Conservation (phyloP, 53 echinoderm and acorn worm species). For the Mesocentrotus franciscanus region DNA sequence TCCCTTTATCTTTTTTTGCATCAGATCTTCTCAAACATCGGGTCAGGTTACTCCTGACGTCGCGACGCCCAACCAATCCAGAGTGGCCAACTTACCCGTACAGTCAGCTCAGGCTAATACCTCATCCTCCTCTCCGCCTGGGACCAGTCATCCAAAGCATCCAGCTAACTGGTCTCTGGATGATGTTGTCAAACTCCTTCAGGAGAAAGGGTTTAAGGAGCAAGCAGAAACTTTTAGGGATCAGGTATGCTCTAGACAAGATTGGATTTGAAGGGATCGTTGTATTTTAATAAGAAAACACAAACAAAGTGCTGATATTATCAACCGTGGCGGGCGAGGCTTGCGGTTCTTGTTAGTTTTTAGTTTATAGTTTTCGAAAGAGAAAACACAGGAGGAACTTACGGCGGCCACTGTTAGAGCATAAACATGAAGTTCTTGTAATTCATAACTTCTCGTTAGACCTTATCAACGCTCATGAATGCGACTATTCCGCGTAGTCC, state of each 20-base stretch:
- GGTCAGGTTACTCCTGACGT: constrained; percentile 79
- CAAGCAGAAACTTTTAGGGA: constrained; percentile 83
- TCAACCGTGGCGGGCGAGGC: background rate
- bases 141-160: background rate
- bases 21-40: constrained; percentile 28
- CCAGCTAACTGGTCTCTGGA: constrained; percentile 87
- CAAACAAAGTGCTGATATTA: background rate
- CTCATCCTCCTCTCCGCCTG: background rate
- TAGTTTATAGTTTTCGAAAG: too few relatives aligned
- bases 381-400: too few relatives aligned
- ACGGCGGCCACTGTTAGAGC: too few relatives aligned
- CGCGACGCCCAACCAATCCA: constrained; percentile 86
- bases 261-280: background rate
- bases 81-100: constrained; percentile 86
- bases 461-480: too few relatives aligned
- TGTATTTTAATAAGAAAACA: background rate
- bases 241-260: constrained; percentile 69
- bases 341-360: too few relatives aligned
- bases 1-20: background rate
- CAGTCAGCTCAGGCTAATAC: constrained; percentile 75
- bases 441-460: too few relatives aligned
- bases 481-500: too few relatives aligned
- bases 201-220: constrained; percentile 81
- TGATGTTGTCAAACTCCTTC: constrained; percentile 83
- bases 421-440: too few relatives aligned